A percentile compares a stretch with the other conserved stretches of the same genome.
Evolutionary conservation across 2,113 vertebrate species (phyloP).

Genomic region (Centrocercus urophasianus): DNA sequence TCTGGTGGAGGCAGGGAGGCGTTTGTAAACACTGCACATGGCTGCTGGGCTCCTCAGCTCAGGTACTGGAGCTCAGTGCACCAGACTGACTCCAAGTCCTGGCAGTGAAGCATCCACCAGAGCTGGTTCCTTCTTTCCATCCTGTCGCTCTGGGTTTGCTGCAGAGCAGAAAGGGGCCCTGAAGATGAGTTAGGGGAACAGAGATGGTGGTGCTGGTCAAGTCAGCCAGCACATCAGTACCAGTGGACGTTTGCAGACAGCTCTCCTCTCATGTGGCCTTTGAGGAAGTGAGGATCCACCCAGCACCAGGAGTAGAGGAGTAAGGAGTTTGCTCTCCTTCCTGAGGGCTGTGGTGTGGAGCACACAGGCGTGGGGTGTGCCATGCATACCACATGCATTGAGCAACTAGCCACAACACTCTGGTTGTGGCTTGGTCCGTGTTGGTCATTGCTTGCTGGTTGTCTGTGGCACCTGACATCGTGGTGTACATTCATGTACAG

Average conservation of each 20-base stretch:
- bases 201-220: not conserved
- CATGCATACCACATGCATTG: not conserved
- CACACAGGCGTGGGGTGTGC: not conserved
- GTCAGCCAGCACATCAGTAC: not conserved
- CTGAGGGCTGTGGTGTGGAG: not conserved
- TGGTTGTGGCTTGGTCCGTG: not conserved
- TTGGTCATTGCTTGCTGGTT: not conserved
- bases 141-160: not conserved
- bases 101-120: not conserved
- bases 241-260: not conserved
- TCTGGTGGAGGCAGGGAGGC: not conserved
- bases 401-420: not conserved
- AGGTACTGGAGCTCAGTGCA: not conserved
- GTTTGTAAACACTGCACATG: not conserved
- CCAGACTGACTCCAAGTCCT: not conserved
- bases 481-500: not conserved
- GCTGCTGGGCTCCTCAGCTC: not conserved
- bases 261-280: not conserved
- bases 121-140: not conserved
- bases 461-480: no score
- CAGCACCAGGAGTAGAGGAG: not conserved
- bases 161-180: not conserved
- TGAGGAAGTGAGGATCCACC: not conserved
- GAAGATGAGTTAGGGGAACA: not conserved
- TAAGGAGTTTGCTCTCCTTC: not conserved